phyloP scores from a whole-genome alignment of 2,797 vertebrate genomes.

The Telmatherina bonti region DNA sequence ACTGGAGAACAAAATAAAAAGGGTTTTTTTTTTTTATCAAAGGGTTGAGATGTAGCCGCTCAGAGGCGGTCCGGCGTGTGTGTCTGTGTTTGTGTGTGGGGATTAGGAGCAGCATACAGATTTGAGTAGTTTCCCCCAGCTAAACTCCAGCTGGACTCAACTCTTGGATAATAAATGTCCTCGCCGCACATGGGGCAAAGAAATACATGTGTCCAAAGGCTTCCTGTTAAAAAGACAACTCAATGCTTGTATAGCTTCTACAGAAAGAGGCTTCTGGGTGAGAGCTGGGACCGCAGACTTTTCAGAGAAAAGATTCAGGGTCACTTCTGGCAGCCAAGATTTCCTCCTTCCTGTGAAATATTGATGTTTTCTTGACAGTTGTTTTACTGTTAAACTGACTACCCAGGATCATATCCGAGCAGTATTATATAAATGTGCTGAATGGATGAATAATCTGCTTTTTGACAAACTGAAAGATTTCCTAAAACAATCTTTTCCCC shows the following conservation, averaged over 20 bases:
- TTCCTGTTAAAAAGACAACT: constrained; percentile 5
- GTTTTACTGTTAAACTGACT: constrained; percentile 8
- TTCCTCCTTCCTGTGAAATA: constrained; percentile 4
- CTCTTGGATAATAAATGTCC: constrained; percentile 41
- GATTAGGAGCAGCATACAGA: constrained; percentile 71
- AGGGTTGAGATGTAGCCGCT: constrained; percentile 54
- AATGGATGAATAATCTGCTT: constrained; percentile 33
- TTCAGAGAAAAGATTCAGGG: constrained; percentile 10
- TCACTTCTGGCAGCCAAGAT: constrained; percentile 12
- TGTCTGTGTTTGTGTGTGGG: constrained; percentile 54
- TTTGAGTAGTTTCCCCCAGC: constrained; percentile 48
- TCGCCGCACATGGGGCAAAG: constrained; percentile 7
- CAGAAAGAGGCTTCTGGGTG: constrained; percentile 11
- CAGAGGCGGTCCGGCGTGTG: constrained; percentile 46
- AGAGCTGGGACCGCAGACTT: constrained; percentile 34
- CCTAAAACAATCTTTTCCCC: constrained; percentile 24
- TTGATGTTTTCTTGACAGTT: constrained; percentile 1
- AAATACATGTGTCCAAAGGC: not conserved
- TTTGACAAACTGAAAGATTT: constrained; percentile 34
- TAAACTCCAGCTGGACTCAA: constrained; percentile 53
- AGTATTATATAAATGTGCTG: constrained; percentile 30
- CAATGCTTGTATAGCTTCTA: constrained; percentile 27
- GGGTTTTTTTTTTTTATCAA: constrained; percentile 60
- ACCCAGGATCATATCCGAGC: constrained; percentile 13
- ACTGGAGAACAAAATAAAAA: constrained; percentile 52